A percentile compares a stretch with the other conserved stretches of the same genome.
Evolutionary conservation across 2,888 invertebrate species (phyloP).

Genomic region (Troides helena): DNA sequence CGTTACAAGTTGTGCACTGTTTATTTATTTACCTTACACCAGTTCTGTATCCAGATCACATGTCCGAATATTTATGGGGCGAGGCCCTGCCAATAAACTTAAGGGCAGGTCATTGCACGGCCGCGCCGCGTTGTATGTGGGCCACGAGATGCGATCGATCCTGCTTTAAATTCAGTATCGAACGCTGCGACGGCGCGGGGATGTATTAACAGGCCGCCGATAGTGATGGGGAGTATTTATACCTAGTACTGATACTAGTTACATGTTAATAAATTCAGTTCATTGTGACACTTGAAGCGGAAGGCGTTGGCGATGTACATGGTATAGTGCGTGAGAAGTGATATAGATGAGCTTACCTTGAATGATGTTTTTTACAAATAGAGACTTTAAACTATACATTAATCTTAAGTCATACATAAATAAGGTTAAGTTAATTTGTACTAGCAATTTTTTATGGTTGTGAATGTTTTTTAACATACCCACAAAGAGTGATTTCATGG

Average conservation of each 20-base stretch:
- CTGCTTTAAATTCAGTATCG: slow-evolving; percentile 69
- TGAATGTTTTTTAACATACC: too few relatives aligned
- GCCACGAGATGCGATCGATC: slow-evolving; percentile 61
- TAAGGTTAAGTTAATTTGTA: too few relatives aligned
- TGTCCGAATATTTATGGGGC: slow-evolving; percentile 41
- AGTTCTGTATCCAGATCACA: slow-evolving; percentile 35
- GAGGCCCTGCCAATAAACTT: slow-evolving; percentile 45
- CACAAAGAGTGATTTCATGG: too few relatives aligned
- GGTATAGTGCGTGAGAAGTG: not conserved
- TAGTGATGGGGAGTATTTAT: slow-evolving; percentile 17
- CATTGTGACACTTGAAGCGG: slow-evolving; percentile 23
- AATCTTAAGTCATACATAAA: too few relatives aligned
- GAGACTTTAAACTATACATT: too few relatives aligned
- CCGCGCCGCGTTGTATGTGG: slow-evolving; percentile 53
- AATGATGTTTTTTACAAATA: too few relatives aligned
- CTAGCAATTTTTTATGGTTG: too few relatives aligned
- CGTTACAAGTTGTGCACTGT: slow-evolving; percentile 11
- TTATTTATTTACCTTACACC: slow-evolving; percentile 11
- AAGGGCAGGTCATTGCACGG: slow-evolving; percentile 47
- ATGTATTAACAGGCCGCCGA: slow-evolving; percentile 33
- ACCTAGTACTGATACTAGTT: slow-evolving; percentile 26
- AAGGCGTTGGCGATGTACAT: not conserved
- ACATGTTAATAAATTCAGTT: slow-evolving; percentile 29
- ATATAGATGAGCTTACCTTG: not conserved
- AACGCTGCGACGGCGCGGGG: slow-evolving; percentile 47